Conservation (phyloP, 1,140 invertebrate genomes). For the Drosophila repleta region DNA sequence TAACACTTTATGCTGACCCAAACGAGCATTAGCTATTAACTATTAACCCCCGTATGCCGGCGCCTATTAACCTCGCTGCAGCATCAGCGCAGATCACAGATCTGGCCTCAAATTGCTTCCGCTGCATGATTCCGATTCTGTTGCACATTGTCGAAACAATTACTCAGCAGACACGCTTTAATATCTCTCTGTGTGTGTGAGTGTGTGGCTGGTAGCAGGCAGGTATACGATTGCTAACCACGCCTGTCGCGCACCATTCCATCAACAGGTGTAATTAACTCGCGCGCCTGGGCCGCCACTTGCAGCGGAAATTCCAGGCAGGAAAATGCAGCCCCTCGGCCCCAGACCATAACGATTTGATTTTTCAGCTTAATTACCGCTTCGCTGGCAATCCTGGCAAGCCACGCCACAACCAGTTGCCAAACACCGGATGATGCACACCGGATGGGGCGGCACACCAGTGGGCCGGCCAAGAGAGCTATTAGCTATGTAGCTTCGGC, state of each 20-base stretch:
- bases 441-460: constrained; percentile 69
- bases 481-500: constrained; percentile 27
- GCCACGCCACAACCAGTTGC: constrained; percentile 56
- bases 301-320: constrained; percentile 78
- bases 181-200: constrained; percentile 10
- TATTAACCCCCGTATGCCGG: constrained; percentile 64
- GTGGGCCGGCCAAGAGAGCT: constrained; percentile 40
- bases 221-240: constrained; percentile 33
- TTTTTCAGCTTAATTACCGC: constrained; percentile 69
- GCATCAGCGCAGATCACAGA: constrained; percentile 40
- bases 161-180: constrained; percentile 37
- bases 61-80: constrained; percentile 67
- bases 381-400: constrained; percentile 54
- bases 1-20: constrained; percentile 50
- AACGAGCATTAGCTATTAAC: constrained; percentile 50
- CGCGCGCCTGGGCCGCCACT: constrained; percentile 34
- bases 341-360: constrained; percentile 71
- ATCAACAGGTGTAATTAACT: constrained; percentile 70
- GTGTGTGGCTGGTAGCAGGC: constrained; percentile 36
- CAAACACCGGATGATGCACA: constrained; percentile 71
- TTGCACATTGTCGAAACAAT: constrained; percentile 52
- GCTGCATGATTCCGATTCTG: constrained; percentile 68
- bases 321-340: constrained; percentile 55
- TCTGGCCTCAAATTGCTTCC: constrained; percentile 77
- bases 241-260: constrained; percentile 61